Conservation (phyloP, 2,797 vertebrate genomes). For the Enteromius mattozi region DNA sequence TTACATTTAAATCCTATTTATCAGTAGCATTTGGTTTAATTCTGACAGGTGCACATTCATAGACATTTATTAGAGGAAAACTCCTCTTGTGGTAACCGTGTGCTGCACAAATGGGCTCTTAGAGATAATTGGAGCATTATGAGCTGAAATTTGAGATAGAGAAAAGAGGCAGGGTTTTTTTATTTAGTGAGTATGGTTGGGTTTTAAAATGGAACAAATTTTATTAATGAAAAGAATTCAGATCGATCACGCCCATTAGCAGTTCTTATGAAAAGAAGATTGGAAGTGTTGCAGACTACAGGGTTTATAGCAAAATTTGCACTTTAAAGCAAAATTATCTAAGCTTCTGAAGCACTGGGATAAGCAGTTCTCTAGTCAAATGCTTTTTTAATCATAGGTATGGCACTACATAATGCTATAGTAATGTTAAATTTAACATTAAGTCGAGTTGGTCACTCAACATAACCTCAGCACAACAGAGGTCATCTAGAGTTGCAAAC, state of each 20-base stretch:
- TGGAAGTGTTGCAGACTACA: neutral
- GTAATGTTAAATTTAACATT: neutral
- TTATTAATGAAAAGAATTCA: neutral
- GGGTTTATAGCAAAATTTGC: neutral
- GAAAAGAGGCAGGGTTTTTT: neutral
- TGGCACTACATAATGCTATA: neutral
- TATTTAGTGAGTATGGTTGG: neutral
- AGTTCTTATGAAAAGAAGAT: neutral
- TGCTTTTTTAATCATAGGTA: neutral
- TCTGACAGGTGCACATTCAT: constrained; percentile 25
- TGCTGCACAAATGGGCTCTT: constrained; percentile 23
- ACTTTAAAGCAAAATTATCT: neutral
- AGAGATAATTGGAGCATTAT: constrained; percentile 24
- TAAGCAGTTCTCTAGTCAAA: neutral
- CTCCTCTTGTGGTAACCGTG: neutral
- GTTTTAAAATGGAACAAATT: neutral
- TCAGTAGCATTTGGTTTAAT: constrained; percentile 18
- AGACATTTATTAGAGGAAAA: constrained; percentile 22
- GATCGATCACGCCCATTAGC: constrained; percentile 2
- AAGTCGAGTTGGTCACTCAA: neutral
- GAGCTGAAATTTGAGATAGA: constrained; percentile 12
- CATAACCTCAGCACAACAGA: neutral
- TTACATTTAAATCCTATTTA: neutral
- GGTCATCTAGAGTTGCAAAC: neutral
- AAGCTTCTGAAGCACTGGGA: neutral